Percentiles rank a stretch among this genome's conserved stretches.
Conservation (phyloP, 2,113 vertebrate species). For the Crocuta crocuta region DNA sequence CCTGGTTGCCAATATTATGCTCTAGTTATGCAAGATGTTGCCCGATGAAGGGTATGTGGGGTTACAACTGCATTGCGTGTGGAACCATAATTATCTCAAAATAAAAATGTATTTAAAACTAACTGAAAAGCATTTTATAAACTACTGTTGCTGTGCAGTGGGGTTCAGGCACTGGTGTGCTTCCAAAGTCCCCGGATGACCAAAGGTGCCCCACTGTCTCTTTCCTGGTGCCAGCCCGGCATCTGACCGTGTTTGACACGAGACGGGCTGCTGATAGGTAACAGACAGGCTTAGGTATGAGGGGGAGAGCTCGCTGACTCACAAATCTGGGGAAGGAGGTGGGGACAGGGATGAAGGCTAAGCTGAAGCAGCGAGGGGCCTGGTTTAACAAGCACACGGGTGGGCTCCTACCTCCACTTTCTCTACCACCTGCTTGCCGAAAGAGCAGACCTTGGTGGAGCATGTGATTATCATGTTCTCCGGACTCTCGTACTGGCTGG, state of each 20-base stretch:
- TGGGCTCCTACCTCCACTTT: slow-evolving; percentile 94
- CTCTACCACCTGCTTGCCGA: slow-evolving; percentile 98
- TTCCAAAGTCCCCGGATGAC: background rate
- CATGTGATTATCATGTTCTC: slow-evolving; percentile 98
- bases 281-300: fast-evolving
- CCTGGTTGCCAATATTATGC: background rate
- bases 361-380: fast-evolving
- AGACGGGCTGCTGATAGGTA: background rate
- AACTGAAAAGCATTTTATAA: background rate
- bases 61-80: fast-evolving
- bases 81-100: background rate
- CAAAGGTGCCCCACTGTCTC: fast-evolving
- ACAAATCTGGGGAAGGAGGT: background rate
- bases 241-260: fast-evolving
- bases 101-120: background rate
- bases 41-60: fast-evolving
- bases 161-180: background rate
- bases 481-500: slow-evolving; percentile 96
- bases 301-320: background rate
- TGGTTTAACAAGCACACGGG: background rate
- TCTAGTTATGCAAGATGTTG: background rate
- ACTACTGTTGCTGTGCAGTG: no score
- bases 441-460: slow-evolving; percentile 98
- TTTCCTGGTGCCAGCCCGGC: background rate
- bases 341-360: background rate